phyloP scores from a whole-genome alignment of 2,113 vertebrate genomes.

The Antigone vipio region DNA sequence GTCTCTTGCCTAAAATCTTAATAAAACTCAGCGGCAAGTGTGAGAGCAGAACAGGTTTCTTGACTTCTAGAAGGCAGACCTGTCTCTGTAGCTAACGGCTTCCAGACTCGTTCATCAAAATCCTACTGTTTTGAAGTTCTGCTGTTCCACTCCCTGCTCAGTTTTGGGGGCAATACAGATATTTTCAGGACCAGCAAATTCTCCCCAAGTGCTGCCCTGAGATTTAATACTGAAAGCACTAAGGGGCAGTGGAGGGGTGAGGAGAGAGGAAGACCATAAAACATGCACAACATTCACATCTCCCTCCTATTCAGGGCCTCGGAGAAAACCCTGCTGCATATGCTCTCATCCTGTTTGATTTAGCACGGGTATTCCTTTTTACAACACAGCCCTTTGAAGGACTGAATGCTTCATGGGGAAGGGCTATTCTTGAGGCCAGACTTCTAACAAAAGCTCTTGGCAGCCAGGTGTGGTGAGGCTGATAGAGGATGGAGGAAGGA shows the following conservation, averaged over 20 bases:
- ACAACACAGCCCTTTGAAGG: neutral
- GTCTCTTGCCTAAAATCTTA: neutral
- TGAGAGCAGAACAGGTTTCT: neutral
- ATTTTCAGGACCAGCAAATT: neutral
- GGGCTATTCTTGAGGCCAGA: neutral
- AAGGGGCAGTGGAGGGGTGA: neutral
- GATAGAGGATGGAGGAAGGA: conserved; percentile 7
- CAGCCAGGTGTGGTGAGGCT: conserved; percentile 34
- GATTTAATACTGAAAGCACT: neutral
- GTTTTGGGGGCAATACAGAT: neutral
- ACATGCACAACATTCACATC: neutral
- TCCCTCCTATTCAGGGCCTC: conserved; percentile 1
- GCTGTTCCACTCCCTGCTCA: neutral
- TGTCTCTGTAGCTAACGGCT: neutral
- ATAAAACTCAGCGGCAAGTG: neutral
- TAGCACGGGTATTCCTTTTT: neutral
- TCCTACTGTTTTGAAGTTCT: neutral
- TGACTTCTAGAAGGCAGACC: neutral
- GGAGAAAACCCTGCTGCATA: conserved; percentile 57
- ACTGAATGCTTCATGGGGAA: neutral
- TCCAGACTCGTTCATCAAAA: neutral
- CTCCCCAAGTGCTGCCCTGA: neutral
- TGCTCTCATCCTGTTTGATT: conserved; percentile 12
- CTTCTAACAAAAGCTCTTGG: neutral
- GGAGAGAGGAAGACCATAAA: neutral